phyloP scores from a whole-genome alignment of 2,888 invertebrate species.

The Eledone cirrhosa region DNA sequence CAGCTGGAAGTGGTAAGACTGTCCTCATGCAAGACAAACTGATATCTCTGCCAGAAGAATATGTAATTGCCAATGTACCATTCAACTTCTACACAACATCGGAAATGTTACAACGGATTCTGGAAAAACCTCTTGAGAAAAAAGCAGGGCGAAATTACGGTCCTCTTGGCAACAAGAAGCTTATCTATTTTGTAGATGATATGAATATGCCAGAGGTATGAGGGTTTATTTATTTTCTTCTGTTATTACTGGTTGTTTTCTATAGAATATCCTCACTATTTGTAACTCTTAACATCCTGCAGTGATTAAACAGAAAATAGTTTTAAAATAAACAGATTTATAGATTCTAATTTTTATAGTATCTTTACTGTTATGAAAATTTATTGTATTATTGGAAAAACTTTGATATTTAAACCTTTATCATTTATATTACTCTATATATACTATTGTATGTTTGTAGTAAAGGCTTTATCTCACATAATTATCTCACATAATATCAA shows the following conservation, averaged over 20 bases:
- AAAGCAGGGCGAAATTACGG: conserved; percentile 96
- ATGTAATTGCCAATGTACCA: conserved; percentile 88
- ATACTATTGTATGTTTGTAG: too few species aligned
- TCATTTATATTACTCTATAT: too few species aligned
- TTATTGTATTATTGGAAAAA: too few species aligned
- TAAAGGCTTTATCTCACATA: too few species aligned
- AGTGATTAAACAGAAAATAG: too few species aligned
- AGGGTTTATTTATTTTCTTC: not conserved
- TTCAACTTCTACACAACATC: conserved; percentile 97
- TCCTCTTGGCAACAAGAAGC: conserved; percentile 91
- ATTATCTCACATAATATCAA: too few species aligned
- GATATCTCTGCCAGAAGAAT: conserved; percentile 79
- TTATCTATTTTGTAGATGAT: conserved; percentile 95
- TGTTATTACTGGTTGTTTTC: not conserved
- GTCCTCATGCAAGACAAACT: conserved; percentile 89
- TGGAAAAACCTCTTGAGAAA: conserved; percentile 94
- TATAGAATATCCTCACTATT: too few species aligned
- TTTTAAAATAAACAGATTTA: too few species aligned
- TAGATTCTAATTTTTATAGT: too few species aligned
- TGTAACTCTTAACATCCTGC: too few species aligned
- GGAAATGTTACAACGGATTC: conserved; percentile 74
- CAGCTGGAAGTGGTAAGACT: conserved; percentile 93
- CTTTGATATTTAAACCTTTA: too few species aligned
- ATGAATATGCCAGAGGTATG: conserved; percentile 97
- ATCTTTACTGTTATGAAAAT: too few species aligned